These are phyloP conservation scores for Pan troglodytes DNA, from an alignment of 2,113 vertebrate species.

Conservation along the genomic window NHGRI_mPanTro3-v2.1_pri NC_072404.2:151181001-151181500, in stretches of 20 bases:
- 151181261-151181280: neutral
- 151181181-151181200: neutral
- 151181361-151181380: neutral
- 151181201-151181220: neutral
- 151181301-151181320: neutral
- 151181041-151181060: constrained; percentile 22
- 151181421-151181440: too few relatives aligned
- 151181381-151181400: too few relatives aligned
- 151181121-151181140: constrained; percentile 31
- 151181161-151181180: neutral
- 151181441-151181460: too few relatives aligned
- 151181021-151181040: neutral
- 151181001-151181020: accelerated
- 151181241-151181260: accelerated
- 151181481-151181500: too few relatives aligned
- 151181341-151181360: neutral
- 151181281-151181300: too few relatives aligned
- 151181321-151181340: neutral
- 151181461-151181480: too few relatives aligned
- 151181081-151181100: neutral
- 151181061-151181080: constrained; percentile 18
- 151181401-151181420: too few relatives aligned
- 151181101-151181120: neutral
- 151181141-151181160: neutral
- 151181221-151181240: neutral